Base-by-base conservation (phyloP, 2,888 invertebrate genomes). In the Spisula subtruncata region DNA sequence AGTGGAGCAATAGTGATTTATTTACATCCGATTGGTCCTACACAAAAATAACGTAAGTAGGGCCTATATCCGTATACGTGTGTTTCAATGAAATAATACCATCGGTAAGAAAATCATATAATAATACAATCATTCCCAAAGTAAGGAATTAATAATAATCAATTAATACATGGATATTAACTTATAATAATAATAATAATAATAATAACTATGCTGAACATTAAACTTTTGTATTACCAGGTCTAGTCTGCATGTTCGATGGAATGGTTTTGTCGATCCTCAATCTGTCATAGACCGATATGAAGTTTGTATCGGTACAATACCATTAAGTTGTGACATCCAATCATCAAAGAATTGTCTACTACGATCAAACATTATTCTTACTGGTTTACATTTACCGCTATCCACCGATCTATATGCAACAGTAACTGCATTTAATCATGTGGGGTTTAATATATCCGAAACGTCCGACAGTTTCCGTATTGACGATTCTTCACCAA, bases 241-340 rank as follows among this genome's bases (percentile, higher is more conserved):
- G 1, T 84, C 92, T 2, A 85, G 54, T 0, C 16, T 89, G 8
- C 83, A 89, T 10, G 41, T 87, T 0, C 81, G 83, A 20, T 86
- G 93, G 92, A 16, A 56, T 81, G 84, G 82, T 51, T 91, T 89
- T 81, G 84, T 84, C 32, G 90, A 90, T 81, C 86, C 88, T 14
- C 88, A 90, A 32, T 90, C 90, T 5, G 90, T 81, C n/a, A 86
- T 90, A 16, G 71, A 88, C 35, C 83, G 83, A 35, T 88, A 83
- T 75, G 83, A 88, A 18, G 86, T 75, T 4, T 90, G 88, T 84
- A n/a, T 90, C 25, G 83, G 83, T 29, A 81, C 80, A 35, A 18
- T 1, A 29, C 41, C 82, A n/a, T 25, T 25, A 6, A n/a, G 14
- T 2, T 92, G 92, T 75, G 91, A 92, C 56, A 46, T 90, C 20